Conservation (phyloP, 2,888 invertebrate genomes). For the Pammene fasciana region DNA sequence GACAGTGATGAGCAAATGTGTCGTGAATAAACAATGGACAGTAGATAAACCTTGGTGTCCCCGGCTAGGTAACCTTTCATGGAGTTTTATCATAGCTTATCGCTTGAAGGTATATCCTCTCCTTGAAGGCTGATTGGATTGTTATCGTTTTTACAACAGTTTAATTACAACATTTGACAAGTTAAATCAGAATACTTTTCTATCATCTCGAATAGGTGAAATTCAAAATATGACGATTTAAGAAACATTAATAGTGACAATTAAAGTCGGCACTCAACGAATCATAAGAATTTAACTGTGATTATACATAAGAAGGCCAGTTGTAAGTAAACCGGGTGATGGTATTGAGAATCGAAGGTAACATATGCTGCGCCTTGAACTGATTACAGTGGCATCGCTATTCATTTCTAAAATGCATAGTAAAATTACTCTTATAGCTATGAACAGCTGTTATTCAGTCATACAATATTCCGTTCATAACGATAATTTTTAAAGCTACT, state of each 20-base stretch:
- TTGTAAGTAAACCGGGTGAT: constrained; percentile 21
- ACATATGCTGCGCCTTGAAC: constrained; percentile 24
- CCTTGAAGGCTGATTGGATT: not conserved
- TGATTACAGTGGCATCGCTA: constrained; percentile 17
- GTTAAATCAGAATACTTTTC: no score
- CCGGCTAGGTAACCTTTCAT: constrained; percentile 9
- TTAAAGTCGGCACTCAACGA: constrained; percentile 5
- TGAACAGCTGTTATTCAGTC: not conserved
- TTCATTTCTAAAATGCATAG: constrained; percentile 13
- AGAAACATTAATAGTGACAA: not conserved
- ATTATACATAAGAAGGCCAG: constrained; percentile 17
- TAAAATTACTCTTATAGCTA: not conserved
- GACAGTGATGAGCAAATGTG: constrained; percentile 48
- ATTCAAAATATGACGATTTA: not conserved
- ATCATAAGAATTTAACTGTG: constrained; percentile 12
- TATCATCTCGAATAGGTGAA: not conserved
- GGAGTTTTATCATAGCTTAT: constrained; percentile 14
- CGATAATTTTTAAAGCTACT: no score
- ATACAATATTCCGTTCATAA: no score
- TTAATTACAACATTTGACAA: no score
- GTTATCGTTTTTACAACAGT: no score
- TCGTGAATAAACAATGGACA: constrained; percentile 40
- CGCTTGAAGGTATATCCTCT: constrained; percentile 7
- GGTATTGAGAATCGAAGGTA: constrained; percentile 29
- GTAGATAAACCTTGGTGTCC: constrained; percentile 13